A percentile compares a stretch with the other conserved stretches of the same genome.
Evolutionary conservation across 2,888 invertebrate genomes (phyloP).

Genomic region (Diabrotica balteata): DNA sequence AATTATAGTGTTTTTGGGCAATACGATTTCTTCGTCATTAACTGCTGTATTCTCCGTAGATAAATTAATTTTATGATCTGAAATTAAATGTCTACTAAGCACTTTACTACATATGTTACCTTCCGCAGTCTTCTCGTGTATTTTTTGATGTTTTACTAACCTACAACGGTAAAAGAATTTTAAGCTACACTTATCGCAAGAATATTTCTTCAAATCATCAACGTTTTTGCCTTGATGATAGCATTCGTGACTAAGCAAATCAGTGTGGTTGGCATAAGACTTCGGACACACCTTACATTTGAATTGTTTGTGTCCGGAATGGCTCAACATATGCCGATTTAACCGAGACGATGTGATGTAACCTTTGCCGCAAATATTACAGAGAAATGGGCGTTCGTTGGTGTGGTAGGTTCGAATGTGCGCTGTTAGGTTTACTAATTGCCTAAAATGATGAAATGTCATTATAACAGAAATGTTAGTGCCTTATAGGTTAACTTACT

Average conservation of each 20-base stretch:
- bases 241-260: slow-evolving; percentile 54
- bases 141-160: slow-evolving; percentile 61
- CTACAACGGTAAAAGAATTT: slow-evolving; percentile 58
- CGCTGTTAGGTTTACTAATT: slow-evolving; percentile 54
- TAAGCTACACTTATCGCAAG: slow-evolving; percentile 51
- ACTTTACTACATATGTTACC: slow-evolving; percentile 51
- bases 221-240: slow-evolving; percentile 43
- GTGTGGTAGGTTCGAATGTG: slow-evolving; percentile 58
- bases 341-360: slow-evolving; percentile 56
- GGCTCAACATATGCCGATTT: slow-evolving; percentile 57
- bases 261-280: slow-evolving; percentile 53
- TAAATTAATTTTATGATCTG: slow-evolving; percentile 17
- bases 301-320: slow-evolving; percentile 55
- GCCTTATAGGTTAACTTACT: neutral
- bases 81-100: slow-evolving; percentile 46
- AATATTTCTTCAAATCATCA: slow-evolving; percentile 51
- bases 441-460: slow-evolving; percentile 41
- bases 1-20: too few species aligned
- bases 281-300: slow-evolving; percentile 52
- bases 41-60: neutral
- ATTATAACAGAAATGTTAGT: too few species aligned
- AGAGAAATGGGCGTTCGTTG: slow-evolving; percentile 55
- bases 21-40: too few species aligned
- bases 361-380: slow-evolving; percentile 56
- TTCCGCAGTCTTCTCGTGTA: slow-evolving; percentile 54